These are phyloP conservation scores for Eubucco bourcierii DNA, from an alignment of 2,113 vertebrate species.

Conservation along the genomic window DNA sequence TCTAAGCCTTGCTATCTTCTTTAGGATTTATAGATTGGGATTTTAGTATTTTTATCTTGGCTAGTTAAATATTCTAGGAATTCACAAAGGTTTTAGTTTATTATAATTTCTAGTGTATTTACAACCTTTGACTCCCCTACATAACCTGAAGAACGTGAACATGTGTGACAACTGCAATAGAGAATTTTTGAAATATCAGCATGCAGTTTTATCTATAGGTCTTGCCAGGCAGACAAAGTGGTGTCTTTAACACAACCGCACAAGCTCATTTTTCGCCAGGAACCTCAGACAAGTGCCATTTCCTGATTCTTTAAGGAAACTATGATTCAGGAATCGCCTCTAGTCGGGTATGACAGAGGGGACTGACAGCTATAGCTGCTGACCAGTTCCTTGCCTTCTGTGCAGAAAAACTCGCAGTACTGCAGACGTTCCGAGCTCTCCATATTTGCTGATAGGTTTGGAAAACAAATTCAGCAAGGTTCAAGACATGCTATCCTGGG, in stretches of 20 bases:
- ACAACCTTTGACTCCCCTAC: background rate
- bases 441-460: rapidly evolving
- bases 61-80: background rate
- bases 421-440: rapidly evolving
- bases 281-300: background rate
- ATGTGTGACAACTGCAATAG: background rate
- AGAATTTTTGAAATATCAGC: background rate
- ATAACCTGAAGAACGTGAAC: background rate
- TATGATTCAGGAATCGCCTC: background rate
- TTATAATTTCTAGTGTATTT: background rate
- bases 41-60: background rate
- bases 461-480: background rate
- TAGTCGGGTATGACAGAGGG: rapidly evolving
- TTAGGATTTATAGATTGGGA: background rate
- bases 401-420: background rate
- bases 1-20: background rate
- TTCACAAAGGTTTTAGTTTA: background rate
- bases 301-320: background rate
- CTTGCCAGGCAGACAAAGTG: background rate
- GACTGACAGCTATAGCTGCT: rapidly evolving
- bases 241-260: rapidly evolving
- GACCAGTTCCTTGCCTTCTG: background rate
- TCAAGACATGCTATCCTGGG: rapidly evolving
- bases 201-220: rapidly evolving
- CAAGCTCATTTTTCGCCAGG: background rate